These are phyloP conservation scores for Mustela nigripes DNA, from an alignment of 2,113 vertebrate species.

Conservation along the genomic window DNA sequence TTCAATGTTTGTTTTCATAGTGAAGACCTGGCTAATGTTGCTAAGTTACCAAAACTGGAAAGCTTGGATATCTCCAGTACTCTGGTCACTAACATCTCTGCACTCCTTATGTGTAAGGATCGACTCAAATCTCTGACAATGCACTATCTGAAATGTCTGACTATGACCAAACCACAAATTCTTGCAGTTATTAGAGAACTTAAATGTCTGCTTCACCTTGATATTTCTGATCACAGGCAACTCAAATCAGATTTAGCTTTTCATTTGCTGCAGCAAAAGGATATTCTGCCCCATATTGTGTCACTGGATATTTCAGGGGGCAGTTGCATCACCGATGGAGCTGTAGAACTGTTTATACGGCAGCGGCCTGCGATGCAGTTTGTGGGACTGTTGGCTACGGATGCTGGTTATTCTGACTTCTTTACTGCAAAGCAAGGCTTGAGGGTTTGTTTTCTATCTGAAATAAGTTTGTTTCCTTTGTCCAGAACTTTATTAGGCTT, in stretches of 20 bases:
- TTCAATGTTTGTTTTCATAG: conserved; percentile 92
- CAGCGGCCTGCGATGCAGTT: conserved; percentile 92
- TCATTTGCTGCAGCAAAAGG: conserved; percentile 90
- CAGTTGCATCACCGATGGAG: conserved; percentile 91
- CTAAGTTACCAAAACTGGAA: conserved; percentile 92
- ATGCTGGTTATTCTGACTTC: conserved; percentile 94
- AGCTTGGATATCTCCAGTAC: conserved; percentile 95
- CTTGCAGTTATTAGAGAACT: conserved; percentile 91
- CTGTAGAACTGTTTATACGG: conserved; percentile 90
- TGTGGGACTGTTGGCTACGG: conserved; percentile 93
- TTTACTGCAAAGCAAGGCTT: conserved; percentile 91
- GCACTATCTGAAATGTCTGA: conserved; percentile 93
- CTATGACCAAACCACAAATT: conserved; percentile 92
- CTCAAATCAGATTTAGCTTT: conserved; percentile 93
- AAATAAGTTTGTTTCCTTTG: conserved; percentile 59
- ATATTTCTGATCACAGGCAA: conserved; percentile 95
- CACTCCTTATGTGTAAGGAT: conserved; percentile 90
- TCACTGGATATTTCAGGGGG: conserved; percentile 94
- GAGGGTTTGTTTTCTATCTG: conserved; percentile 87
- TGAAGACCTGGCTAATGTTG: conserved; percentile 91
- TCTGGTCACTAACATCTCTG: conserved; percentile 92
- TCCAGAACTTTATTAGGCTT: background rate
- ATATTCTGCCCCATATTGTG: conserved; percentile 91
- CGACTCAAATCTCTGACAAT: conserved; percentile 92
- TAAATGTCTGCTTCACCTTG: conserved; percentile 91